Evolutionary conservation across 2,888 invertebrate genomes (phyloP).

Genomic region (Hartigia nigra): DNA sequence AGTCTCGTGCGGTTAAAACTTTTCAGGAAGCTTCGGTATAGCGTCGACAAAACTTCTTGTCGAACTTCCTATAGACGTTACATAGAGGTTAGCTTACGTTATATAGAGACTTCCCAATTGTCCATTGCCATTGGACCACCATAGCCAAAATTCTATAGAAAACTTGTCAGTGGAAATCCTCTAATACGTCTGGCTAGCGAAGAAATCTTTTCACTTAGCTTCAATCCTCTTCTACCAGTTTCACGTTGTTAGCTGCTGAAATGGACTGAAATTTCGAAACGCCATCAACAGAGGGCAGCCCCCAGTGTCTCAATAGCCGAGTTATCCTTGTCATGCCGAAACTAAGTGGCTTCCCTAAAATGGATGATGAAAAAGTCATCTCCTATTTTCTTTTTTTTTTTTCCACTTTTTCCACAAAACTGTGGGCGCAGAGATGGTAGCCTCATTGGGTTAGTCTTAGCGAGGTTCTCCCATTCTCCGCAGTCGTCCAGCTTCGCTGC

Average conservation of each 20-base stretch:
- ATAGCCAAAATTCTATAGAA: not conserved
- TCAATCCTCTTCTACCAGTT: not conserved
- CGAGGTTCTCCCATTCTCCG: conserved; percentile 15
- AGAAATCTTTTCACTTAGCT: not conserved
- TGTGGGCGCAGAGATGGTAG: conserved; percentile 37
- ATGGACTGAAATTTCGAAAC: not conserved
- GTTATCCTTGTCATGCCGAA: not conserved
- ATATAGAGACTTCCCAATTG: not conserved
- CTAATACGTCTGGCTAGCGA: not conserved
- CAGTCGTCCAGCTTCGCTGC: not conserved
- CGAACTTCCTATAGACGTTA: not conserved
- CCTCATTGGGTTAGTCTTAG: conserved; percentile 55
- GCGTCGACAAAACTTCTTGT: not conserved
- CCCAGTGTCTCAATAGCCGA: not conserved
- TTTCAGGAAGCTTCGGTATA: not conserved
- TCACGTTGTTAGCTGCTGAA: not conserved
- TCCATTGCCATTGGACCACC: not conserved
- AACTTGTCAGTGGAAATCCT: not conserved
- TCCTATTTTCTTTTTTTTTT: conserved; percentile 14
- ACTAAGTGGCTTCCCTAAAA: not conserved
- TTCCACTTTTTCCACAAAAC: conserved; percentile 10
- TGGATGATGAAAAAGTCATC: conserved; percentile 1
- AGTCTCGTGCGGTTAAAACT: not conserved
- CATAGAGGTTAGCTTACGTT: not conserved
- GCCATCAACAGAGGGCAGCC: not conserved